A percentile compares a stretch with the other conserved stretches of the same genome.
phyloP scores from a whole-genome alignment of 2,113 vertebrate species.

The Felis catus region DNA sequence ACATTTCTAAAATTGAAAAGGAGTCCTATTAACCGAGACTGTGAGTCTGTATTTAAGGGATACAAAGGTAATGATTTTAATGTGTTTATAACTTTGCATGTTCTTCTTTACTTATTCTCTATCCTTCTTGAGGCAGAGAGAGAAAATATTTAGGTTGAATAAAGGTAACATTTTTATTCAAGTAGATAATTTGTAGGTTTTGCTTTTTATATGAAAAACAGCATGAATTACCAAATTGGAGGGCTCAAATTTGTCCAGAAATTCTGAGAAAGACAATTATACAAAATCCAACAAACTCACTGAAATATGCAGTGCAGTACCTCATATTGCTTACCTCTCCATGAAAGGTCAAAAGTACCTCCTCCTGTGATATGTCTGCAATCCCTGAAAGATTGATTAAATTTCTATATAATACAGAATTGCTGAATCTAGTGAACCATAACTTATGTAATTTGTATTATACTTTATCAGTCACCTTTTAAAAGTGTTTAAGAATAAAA shows the following conservation, averaged over 20 bases:
- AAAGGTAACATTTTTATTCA: conserved; percentile 62
- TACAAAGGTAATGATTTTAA: neutral
- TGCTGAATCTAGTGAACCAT: conserved; percentile 85
- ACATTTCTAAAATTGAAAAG: neutral
- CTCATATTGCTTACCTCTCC: conserved; percentile 84
- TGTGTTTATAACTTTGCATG: neutral
- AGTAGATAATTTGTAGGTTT: conserved; percentile 49
- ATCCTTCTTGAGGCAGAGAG: neutral
- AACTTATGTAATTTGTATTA: conserved; percentile 86
- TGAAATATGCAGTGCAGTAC: conserved; percentile 82
- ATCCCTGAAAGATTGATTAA: conserved; percentile 86
- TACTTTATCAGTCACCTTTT: conserved; percentile 82
- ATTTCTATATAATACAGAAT: conserved; percentile 85
- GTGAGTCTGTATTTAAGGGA: neutral
- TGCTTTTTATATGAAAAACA: conserved; percentile 60
- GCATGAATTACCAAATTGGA: conserved; percentile 58
- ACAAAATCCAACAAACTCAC: conserved; percentile 70
- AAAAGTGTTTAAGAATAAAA: conserved; percentile 78
- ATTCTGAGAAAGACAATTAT: conserved; percentile 77
- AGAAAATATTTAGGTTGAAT: conserved; percentile 50
- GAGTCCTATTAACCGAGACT: neutral
- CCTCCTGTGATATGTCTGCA: conserved; percentile 84
- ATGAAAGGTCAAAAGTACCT: conserved; percentile 88
- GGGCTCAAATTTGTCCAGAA: conserved; percentile 70
- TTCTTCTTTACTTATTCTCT: conserved; percentile 29